These are phyloP conservation scores for Vesta saturnalis DNA, from an alignment of 2,888 invertebrate genomes.

Conservation along the genomic window DNA sequence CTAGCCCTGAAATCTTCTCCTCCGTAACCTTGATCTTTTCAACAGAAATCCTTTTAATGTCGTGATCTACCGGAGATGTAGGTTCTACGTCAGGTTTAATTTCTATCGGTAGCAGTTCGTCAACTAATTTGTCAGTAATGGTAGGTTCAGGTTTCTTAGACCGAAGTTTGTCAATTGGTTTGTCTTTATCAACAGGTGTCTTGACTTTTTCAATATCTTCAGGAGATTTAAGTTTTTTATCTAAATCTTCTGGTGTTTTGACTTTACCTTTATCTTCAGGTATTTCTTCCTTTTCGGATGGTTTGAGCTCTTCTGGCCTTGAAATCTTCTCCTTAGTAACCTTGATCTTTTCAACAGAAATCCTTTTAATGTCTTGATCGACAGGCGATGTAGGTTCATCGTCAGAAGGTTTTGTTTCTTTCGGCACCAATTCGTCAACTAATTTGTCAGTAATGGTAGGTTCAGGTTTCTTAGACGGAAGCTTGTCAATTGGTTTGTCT, in stretches of 20 bases:
- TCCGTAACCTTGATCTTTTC: too few relatives aligned
- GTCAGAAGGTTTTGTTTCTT: neutral
- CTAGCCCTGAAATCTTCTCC: too few relatives aligned
- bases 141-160: too few relatives aligned
- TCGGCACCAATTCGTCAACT: neutral
- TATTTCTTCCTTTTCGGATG: too few relatives aligned
- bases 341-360: conserved; percentile 2
- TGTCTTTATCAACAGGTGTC: neutral
- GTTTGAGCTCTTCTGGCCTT: neutral
- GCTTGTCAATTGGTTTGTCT: neutral
- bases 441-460: neutral
- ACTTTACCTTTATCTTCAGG: conserved; percentile 15
- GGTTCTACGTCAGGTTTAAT: neutral
- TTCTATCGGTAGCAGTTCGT: too few relatives aligned
- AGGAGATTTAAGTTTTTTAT: neutral
- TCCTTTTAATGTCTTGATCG: neutral
- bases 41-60: neutral
- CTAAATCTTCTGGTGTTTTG: conserved; percentile 4
- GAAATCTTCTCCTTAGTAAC: neutral
- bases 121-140: too few relatives aligned
- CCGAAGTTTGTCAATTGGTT: neutral
- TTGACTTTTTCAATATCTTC: neutral
- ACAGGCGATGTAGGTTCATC: neutral
- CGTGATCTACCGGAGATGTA: neutral
- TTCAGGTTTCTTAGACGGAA: neutral